Evolutionary conservation across 2,113 vertebrate genomes (phyloP).

Genomic region (Limnothrissa miodon): DNA sequence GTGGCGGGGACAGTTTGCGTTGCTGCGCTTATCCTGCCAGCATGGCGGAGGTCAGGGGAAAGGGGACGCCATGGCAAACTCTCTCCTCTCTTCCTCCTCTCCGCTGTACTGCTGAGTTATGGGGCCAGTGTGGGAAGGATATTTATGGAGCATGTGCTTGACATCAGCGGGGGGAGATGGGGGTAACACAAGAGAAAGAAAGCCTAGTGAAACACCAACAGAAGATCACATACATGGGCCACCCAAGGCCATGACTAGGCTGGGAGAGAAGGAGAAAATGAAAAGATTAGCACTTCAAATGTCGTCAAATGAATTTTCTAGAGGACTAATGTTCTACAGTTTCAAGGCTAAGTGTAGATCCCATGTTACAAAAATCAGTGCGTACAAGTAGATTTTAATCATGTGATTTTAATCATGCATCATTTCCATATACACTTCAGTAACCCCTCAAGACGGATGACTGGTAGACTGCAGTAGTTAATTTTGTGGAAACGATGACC

Average conservation of each 20-base stretch:
- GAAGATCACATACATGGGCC: background rate
- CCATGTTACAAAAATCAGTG: background rate
- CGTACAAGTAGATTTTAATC: too few relatives aligned
- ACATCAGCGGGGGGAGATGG: constrained; percentile 38
- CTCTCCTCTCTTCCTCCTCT: background rate
- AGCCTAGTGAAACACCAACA: too few relatives aligned
- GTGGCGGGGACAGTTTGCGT: constrained; percentile 37
- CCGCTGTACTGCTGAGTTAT: constrained; percentile 27
- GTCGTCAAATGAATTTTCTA: constrained; percentile 1
- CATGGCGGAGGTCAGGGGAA: constrained; percentile 52
- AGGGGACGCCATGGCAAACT: background rate
- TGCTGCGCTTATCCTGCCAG: constrained; percentile 23
- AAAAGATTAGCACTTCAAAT: too few relatives aligned
- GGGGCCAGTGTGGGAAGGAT: constrained; percentile 35
- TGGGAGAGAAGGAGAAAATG: background rate
- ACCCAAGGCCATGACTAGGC: background rate
- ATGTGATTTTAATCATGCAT: background rate
- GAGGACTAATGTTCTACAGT: constrained; percentile 17
- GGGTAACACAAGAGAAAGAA: background rate
- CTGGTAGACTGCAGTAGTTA: background rate
- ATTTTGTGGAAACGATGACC: background rate
- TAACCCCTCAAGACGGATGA: background rate
- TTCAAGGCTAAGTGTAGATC: background rate
- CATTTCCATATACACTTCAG: background rate
- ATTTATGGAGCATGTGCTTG: constrained; percentile 46